Base-by-base conservation (phyloP, 2,888 invertebrate species). In the Drosophila melanosoma region DNA sequence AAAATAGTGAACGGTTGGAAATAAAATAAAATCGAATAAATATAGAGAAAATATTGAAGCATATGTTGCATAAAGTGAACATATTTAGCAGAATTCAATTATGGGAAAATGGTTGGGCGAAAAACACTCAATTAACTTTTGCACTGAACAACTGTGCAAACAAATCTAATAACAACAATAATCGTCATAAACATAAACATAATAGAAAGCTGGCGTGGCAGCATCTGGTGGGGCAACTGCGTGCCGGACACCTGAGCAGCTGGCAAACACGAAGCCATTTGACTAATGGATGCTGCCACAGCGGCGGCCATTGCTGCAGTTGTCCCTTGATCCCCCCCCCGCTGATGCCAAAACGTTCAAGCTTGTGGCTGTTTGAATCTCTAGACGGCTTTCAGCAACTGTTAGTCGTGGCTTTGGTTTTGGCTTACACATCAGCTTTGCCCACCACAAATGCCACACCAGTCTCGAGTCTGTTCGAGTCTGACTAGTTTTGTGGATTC, bases 71-170 rank as follows among this genome's bases (percentile, higher is more conserved):
- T n/a, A 12, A 29, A 12, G 12, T 17, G 49, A 64, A 53, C 23
- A 52, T 33, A 62, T 42, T 54, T 51, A 61, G 64, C 66, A 74
- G 77, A 87, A 86, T 88, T 84, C 83, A 81, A 86, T 88, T 83
- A 81, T 70, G 67, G 58, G 38, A 64, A 74, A 79, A 75, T 77
- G 73, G 66, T 56, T 26, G 52, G 64, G 69, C 65, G 83, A 85
- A 86, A 69, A 56, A 54, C 87, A 74, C 76, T 86, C 88, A 81
- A 86, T 85, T 88, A 87, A 85, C 87, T 88, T 86, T 88, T 76
- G 76, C 60, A 65, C 54, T n/a, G 58, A 75, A 54, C 68, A 67
- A 59, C 59, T 73, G 51, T 36, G 59, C 32, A 64, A 77, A 62
- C 70, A 73, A 84, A 85, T 83, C 76, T 69, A 85, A 84, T 85